Evolutionary conservation across 2,113 vertebrate species (phyloP), one percentile per base, ranked within the genome.

Genomic region (Zingel zingel): DNA sequence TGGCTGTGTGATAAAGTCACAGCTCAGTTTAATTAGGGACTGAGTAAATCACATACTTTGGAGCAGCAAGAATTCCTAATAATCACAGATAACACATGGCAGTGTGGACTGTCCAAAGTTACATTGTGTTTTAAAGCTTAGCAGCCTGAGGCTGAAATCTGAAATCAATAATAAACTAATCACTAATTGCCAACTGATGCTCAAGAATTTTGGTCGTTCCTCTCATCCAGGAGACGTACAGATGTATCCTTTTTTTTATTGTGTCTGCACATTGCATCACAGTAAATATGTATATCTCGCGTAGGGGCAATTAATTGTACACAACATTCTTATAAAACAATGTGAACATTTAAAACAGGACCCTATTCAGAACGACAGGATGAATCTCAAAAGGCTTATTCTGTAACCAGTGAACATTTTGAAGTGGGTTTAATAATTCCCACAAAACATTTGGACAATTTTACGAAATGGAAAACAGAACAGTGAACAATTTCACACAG

Each of bases 21-120:
- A 85, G 48, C 21, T 2, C 30, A 43, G 69, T 80, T 73, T 74
- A 78, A 88, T 81, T 70, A 84, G 47, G n/a, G 64, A 66, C 45
- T 25, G 50, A 67, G 65, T 64, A 56, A 84, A 86, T 86, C 67
- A 79, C 69, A 68, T 18, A 82, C 50, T 47, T 75, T 61, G 14
- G 43, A 58, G 23, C 9, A 56, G 19, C n/a, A 50, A 82, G 14
- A 33, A 57, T 76, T 73, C 36, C 79, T 15, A 74, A 81, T 58
- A 59, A 65, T 66, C 56, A 76, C 51, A 65, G 61, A 75, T 67
- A 81, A 74, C 58, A 71, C 72, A 64, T 39, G 59, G 1, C 19
- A 27, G 56, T 1, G 23, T 43, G 23, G 53, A 56, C 14, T 56
- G 33, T 2, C 47, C 15, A 64, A 27, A 12, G 13, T 1, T n/a